A percentile compares a stretch with the other conserved stretches of the same genome.
These are phyloP conservation scores for Bombyx mandarina DNA, from an alignment of 1,140 invertebrate genomes.

Conservation along the genomic window DNA sequence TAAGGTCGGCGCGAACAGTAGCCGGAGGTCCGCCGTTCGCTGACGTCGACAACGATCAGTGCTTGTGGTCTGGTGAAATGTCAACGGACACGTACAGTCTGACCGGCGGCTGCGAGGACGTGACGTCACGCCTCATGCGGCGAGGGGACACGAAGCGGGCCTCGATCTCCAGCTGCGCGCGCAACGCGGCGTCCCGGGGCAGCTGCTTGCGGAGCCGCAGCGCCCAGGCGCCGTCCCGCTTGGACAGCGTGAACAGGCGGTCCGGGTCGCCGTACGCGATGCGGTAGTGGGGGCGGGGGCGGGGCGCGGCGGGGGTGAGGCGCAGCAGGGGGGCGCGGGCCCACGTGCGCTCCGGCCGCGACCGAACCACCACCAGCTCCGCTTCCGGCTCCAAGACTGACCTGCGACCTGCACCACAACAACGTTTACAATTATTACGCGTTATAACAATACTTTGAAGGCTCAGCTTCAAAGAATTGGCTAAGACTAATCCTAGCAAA, in stretches of 20 bases:
- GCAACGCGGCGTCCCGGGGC: slow-evolving; percentile 24
- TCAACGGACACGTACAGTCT: slow-evolving; percentile 48
- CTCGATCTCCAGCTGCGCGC: slow-evolving; percentile 50
- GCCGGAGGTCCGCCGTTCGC: background rate
- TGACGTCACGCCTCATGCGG: slow-evolving; percentile 12
- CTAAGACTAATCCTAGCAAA: no score
- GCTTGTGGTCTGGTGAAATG: slow-evolving; percentile 28
- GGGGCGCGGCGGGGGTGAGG: slow-evolving; percentile 37
- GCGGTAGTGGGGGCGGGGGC: slow-evolving; percentile 40
- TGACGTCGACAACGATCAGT: slow-evolving; percentile 12
- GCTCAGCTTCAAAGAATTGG: no score
- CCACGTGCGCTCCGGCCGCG: slow-evolving; percentile 48
- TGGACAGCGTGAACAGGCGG: slow-evolving; percentile 39
- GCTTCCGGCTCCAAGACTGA: slow-evolving; percentile 48
- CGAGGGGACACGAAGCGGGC: slow-evolving; percentile 36
- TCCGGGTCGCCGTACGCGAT: slow-evolving; percentile 45
- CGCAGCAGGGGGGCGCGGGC: slow-evolving; percentile 45
- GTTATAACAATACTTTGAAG: no score
- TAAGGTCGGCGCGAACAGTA: no score
- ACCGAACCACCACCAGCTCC: slow-evolving; percentile 42
- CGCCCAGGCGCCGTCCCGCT: slow-evolving; percentile 51
- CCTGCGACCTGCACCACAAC: slow-evolving; percentile 36
- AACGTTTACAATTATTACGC: background rate
- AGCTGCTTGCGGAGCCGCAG: slow-evolving; percentile 38
- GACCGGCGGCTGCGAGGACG: slow-evolving; percentile 36